Evolutionary conservation across 92 coral and sea anemone genomes (phyloP), one percentile per base, ranked within the genome.

Genomic region (Micromussa lordhowensis): DNA sequence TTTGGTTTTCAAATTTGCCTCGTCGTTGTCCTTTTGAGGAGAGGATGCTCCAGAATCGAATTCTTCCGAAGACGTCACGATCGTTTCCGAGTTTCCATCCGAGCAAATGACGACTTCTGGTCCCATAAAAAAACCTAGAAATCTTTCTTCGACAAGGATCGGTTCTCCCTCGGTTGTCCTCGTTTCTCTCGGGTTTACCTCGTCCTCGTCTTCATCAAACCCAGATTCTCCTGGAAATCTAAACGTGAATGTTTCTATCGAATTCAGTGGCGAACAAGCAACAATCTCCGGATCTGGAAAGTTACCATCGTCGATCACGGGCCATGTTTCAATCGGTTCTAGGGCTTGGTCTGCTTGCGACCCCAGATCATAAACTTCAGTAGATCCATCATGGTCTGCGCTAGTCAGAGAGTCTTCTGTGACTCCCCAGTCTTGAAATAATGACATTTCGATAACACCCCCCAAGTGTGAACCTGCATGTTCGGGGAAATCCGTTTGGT

Each of bases 381-480:
- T 38, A 21, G 26, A 18, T 73, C 78, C 48, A 10, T 49, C 66
- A 24, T 48, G 16, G 66, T 64, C 53, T 15, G 55, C 49, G 11
- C 7, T 1, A 34, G 5, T 22, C 58, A 35, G 14, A 26, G 29
- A 57, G 21, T 51, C 49, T 5, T 57, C 53, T 36, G 3, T 36
- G 54, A 35, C 71, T n/a, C 88, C 88, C 88, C 81, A 73, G 58
- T 84, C 81, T 18, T 84, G 73, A 16, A 34, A 15, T 11, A 84
- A 28, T 7, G 88, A 84, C 71, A 66, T 84, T 38, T 84, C 81
- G 34, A 84, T 84, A 3, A 75, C 88, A 29, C 88, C 88, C n/a
- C 74, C 81, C 14, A 10, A 17, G 13, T 78, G 44, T 0, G 81
- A 19, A 17, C 3, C 53, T 16, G 73, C 12, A 24, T 84, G 30